Evolutionary conservation across 53 echinoderm and acorn worm genomes (phyloP), one percentile per base, ranked within the genome.

Genomic region (Holothuria leucospilota): DNA sequence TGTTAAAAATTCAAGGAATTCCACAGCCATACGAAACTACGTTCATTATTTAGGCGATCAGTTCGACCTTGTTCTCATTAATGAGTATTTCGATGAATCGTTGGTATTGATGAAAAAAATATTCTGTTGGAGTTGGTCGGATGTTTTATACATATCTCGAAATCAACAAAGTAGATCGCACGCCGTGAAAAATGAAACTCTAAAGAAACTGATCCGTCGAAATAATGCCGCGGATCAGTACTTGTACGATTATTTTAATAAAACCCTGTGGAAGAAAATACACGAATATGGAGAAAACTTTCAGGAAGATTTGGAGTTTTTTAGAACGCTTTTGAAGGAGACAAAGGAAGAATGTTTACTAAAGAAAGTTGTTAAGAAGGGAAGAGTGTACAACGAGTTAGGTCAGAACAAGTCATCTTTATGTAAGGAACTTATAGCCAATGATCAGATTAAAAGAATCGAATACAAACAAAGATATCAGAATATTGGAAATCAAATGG

Each of bases 61-160:
- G 41, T 85, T 93, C 56, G 81, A 88, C 62, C 39, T 93, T 62
- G 87, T 93, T 23, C 51, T 93, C 9, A 71, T 93, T 4, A 93
- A 91, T 20, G 91, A 93, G 29, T 93, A 93, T 60, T 88, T 90
- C 40, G 88, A 93, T 20, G 93, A 93, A 68, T 93, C 93, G 0
- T 65, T 93, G 52, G 34, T 93, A 13, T 25, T 93, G 6, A 28
- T 93, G 23, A 85, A 71, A 71, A 81, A 68, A 73, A 20, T 78
- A 23, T 42, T 93, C 34, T 91, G 93, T 52, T 93, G 93, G 93
- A 69, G 72, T 34, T 88, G 85, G 82, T 39, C 59, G 15, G 93
- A 93, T 72, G 63, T 93, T n/a, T 0, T 93, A 4, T 93, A 91
- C 68, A 69, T 91, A 34, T 64, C 90, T 7, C 87, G 84, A 80